Evolutionary conservation across 2,797 vertebrate genomes (phyloP).

Genomic region (Ptychadena robeensis): DNA sequence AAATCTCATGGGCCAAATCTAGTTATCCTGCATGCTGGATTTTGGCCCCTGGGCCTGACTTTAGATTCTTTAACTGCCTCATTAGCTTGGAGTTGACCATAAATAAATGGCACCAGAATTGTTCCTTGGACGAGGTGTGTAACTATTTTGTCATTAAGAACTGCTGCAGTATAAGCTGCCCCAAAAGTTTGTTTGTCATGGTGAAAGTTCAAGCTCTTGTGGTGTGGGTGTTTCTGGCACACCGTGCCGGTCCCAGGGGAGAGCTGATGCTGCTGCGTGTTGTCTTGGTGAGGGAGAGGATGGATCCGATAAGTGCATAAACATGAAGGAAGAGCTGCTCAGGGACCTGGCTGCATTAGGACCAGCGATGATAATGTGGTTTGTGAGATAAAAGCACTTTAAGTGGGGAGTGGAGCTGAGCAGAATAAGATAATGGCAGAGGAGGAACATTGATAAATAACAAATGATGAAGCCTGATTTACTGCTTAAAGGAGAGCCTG

Average conservation of each 20-base stretch:
- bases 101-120: too few relatives aligned
- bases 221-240: neutral
- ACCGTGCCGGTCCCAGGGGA: conserved; percentile 31
- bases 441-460: conserved; percentile 15
- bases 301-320: conserved; percentile 45
- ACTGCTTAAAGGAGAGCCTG: neutral
- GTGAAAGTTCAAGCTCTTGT: neutral
- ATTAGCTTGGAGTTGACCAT: too few relatives aligned
- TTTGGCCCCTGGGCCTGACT: too few relatives aligned
- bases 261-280: conserved; percentile 31
- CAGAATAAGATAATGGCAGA: conserved; percentile 9
- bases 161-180: neutral
- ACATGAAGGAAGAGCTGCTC: conserved; percentile 39
- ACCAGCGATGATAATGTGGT: conserved; percentile 28
- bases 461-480: neutral
- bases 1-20: too few relatives aligned
- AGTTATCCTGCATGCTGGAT: too few relatives aligned
- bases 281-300: conserved; percentile 41
- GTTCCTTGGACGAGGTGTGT: too few relatives aligned
- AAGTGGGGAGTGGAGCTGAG: conserved; percentile 14
- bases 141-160: neutral
- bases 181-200: neutral
- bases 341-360: conserved; percentile 34
- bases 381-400: conserved; percentile 31
- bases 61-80: too few relatives aligned